Evolutionary conservation across 2,113 vertebrate species (phyloP), one percentile per base, ranked within the genome.

Genomic region (Pituophis catenifer): DNA sequence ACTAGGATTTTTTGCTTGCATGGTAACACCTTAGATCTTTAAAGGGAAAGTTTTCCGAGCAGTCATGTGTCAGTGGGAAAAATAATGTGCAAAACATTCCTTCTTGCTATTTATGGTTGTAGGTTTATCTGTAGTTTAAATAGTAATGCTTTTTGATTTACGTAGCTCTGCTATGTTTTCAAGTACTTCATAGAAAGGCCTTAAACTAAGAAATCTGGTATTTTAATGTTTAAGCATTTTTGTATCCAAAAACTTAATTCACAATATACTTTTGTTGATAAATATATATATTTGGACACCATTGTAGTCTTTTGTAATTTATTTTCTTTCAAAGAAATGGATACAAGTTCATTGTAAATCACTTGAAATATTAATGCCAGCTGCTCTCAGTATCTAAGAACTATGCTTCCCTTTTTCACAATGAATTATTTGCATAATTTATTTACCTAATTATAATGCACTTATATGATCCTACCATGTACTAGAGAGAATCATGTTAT

Each of bases 41-140:
- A 94, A 93, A 95, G 95, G 94, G 93, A 95, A 97, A 93, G 94
- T 75, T 93, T 96, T 96, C 95, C 95, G 95, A 89, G 95, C 94
- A 44, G 85, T 92, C 65, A 92, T 89, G 29, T 57, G 57, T 86
- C 86, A 89, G 93, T 93, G 92, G 38, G 50, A 89, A 97, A 95
- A 95, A 94, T 55, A 86, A 93, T 24, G 1, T 95, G 87, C 92
- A 94, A 94, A 95, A 88, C 95, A 95, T 89, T 81, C 94, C 89
- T 94, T 92, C 92, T 0, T 55, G 87, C 89, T 92, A 81, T 58
- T 94, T 94, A 93, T 93, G 75, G 57, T 88, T 91, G 33, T 92
- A 81, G 57, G 3, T 59, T 90, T 48, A 90, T 90, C 57, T 62
- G 48, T 90, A 75, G 57, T 87, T 88, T 93, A 93, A 95, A 91